Percentiles rank a stretch among this genome's conserved stretches.
phyloP scores from a whole-genome alignment of 2,888 invertebrate species.

The Hypselothyrea guttata region DNA sequence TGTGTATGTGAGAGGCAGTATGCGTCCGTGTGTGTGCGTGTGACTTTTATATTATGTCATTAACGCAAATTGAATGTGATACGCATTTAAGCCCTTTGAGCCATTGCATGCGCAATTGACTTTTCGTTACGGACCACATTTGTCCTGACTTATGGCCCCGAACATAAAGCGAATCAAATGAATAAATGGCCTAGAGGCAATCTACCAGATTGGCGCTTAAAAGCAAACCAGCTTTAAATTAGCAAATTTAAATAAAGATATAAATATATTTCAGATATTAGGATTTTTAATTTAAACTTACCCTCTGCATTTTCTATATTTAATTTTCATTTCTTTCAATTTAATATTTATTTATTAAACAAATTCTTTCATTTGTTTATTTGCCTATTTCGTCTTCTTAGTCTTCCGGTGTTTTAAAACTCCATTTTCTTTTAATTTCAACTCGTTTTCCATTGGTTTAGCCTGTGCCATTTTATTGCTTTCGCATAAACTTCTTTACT shows the following conservation, averaged over 20 bases:
- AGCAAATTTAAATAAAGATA: no score
- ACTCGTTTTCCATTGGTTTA: no score
- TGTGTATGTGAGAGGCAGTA: neutral
- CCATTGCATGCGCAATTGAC: slow-evolving; percentile 75
- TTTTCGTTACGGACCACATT: slow-evolving; percentile 42
- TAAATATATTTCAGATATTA: neutral
- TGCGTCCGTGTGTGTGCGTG: slow-evolving; percentile 14
- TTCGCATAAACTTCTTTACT: slow-evolving; percentile 51
- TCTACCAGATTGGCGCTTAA: neutral
- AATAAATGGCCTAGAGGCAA: slow-evolving; percentile 18
- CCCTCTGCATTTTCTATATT: no score
- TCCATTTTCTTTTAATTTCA: no score
- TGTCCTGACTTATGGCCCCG: slow-evolving; percentile 29
- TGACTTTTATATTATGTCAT: slow-evolving; percentile 74
- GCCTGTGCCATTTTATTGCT: slow-evolving; percentile 5
- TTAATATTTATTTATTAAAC: no score
- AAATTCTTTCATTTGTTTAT: no score
- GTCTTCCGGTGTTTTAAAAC: no score
- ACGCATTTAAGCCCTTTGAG: slow-evolving; percentile 62
- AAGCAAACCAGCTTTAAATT: no score
- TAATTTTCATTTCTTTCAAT: no score
- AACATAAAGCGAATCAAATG: slow-evolving; percentile 22
- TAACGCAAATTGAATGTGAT: slow-evolving; percentile 76
- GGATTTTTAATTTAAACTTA: no score
- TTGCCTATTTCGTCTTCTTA: no score